These are phyloP conservation scores for Papilio xuthus DNA, from an alignment of 1,140 invertebrate species.

Conservation along the genomic window DNA sequence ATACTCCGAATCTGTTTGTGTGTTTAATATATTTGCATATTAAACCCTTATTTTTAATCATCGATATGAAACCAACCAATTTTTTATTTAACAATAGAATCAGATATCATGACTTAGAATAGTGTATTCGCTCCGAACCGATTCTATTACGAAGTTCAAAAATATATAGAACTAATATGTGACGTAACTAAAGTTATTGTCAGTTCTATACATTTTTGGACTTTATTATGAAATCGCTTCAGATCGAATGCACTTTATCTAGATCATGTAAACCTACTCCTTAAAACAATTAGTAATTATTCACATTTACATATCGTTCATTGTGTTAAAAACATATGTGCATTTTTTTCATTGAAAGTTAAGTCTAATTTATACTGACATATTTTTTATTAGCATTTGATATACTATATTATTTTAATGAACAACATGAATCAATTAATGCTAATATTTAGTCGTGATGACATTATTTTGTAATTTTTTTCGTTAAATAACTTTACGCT, in stretches of 20 bases:
- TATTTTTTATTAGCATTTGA: neutral
- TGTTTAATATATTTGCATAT: constrained; percentile 14
- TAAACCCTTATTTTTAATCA: neutral
- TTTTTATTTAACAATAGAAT: too few relatives aligned
- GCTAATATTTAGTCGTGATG: neutral
- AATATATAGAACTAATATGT: too few relatives aligned
- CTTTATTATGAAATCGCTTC: too few relatives aligned
- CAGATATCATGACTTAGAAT: too few relatives aligned
- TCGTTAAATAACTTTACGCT: neutral
- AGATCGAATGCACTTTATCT: too few relatives aligned
- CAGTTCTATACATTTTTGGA: too few relatives aligned
- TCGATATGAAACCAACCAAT: neutral
- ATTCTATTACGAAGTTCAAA: too few relatives aligned
- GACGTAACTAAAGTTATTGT: too few relatives aligned
- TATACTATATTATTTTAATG: neutral
- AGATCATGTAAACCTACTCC: too few relatives aligned
- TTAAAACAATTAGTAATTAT: too few relatives aligned
- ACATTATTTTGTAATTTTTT: constrained; percentile 7
- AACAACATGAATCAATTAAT: neutral
- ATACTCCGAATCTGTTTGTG: neutral
- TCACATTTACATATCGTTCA: neutral
- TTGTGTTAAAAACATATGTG: too few relatives aligned
- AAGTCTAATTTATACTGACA: neutral
- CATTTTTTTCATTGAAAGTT: neutral
- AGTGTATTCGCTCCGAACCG: too few relatives aligned